phyloP scores from a whole-genome alignment of 2,888 invertebrate genomes.

The Sarcophaga subvicina region DNA sequence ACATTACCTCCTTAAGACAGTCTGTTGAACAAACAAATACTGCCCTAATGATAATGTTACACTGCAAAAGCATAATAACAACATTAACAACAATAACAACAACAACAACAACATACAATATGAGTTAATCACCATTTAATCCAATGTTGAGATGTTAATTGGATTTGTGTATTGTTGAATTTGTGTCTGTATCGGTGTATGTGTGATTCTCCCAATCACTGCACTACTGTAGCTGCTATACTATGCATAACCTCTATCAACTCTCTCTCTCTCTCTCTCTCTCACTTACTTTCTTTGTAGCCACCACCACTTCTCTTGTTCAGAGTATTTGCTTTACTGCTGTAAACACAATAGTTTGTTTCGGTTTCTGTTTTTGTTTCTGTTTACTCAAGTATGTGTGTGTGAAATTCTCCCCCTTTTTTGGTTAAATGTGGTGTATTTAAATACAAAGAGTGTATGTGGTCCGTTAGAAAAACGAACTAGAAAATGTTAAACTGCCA shows the following conservation, averaged over 20 bases:
- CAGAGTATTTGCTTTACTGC: neutral
- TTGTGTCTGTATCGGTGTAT: conserved; percentile 16
- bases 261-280: too few species aligned
- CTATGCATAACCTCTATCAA: too few species aligned
- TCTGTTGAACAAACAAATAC: neutral
- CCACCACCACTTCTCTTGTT: too few species aligned
- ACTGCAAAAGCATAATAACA: neutral
- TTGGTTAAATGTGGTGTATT: neutral
- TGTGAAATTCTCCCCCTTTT: neutral
- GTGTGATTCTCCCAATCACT: too few species aligned
- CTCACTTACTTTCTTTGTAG: too few species aligned
- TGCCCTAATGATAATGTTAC: neutral
- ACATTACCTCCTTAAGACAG: too few species aligned
- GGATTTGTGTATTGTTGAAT: conserved; percentile 61
- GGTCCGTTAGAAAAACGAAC: too few species aligned
- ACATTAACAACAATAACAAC: neutral
- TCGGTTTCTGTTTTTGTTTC: neutral
- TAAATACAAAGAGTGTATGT: neutral
- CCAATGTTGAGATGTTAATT: conserved; percentile 65
- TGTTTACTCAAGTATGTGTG: neutral
- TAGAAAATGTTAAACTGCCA: conserved; percentile 4
- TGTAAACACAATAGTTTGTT: neutral
- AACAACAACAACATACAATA: conserved; percentile 8
- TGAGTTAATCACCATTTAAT: conserved; percentile 64
- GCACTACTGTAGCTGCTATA: too few species aligned